Conservation (phyloP, 2,113 vertebrate genomes). For the Megaleporinus macrocephalus region DNA sequence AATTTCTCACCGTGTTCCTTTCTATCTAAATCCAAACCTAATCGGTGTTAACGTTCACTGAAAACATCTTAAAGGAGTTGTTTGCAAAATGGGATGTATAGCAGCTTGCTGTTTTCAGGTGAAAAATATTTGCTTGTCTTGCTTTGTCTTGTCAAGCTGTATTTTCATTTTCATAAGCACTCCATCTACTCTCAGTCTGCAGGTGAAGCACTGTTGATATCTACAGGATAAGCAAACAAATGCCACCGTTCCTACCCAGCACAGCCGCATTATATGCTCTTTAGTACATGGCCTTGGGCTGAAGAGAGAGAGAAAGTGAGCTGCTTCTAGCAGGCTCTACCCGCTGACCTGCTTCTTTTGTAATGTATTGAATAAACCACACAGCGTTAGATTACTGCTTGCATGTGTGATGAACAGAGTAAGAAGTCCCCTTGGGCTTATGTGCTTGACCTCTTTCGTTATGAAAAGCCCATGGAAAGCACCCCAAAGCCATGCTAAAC, state of each 20-base stretch:
- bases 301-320: background rate
- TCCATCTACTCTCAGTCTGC: background rate
- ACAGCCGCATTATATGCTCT: background rate
- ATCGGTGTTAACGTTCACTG: background rate
- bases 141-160: background rate
- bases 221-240: background rate
- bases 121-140: background rate
- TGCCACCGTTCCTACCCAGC: slow-evolving; percentile 6
- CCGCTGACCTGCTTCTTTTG: slow-evolving; percentile 47
- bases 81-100: background rate
- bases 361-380: background rate
- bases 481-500: background rate
- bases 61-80: background rate
- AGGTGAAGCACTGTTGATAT: background rate
- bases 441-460: slow-evolving; percentile 3
- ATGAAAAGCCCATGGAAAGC: background rate
- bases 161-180: background rate
- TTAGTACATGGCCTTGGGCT: slow-evolving; percentile 30
- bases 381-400: background rate
- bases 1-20: background rate
- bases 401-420: background rate
- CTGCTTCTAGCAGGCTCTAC: slow-evolving; percentile 4
- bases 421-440: background rate
- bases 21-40: background rate
- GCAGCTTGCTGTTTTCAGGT: background rate